Base-by-base conservation (phyloP, 2,113 vertebrate genomes). In the Chrysemys picta region DNA sequence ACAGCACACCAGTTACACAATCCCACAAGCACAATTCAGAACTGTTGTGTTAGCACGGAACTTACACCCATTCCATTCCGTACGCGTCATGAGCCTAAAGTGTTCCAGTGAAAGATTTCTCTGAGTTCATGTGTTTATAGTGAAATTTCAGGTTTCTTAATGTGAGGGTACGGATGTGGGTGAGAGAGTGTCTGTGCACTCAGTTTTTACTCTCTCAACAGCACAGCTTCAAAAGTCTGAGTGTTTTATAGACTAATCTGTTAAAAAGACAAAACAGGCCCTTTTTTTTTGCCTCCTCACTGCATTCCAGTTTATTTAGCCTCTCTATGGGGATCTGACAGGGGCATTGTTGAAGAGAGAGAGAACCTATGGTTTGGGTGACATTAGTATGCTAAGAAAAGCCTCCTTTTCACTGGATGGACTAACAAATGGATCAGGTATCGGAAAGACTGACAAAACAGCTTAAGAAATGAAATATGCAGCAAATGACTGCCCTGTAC, bases 341-440 rank as follows among this genome's bases (percentile, higher is more conserved):
- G 82, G 38, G 52, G 17, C 52, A 80, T 95, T 92, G 72, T 93
- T 35, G 75, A 81, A 59, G 31, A 87, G 56, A 95, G 86, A 95
- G 93, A 95, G 54, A 91, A 89, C 49, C 54, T 84, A 80, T 69
- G 59, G 54, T 45, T 78, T 53, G 72, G 57, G 87, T 88, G 76
- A 82, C 87, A 91, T 95, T 79, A 84, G 76, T 49, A 29, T 78
- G 53, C 76, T 50, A 87, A 92, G 90, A 93, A 93, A 90, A 80
- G 65, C 42, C 38, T 96, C n/a, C 86, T 95, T 88, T 95, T 89
- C 89, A 88, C 65, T 65, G 65, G 84, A 72, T 84, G 47, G 53
- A 53, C 62, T 49, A 90, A 85, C 45, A 82, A 86, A 88, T 84
- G 78, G 90, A 86, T 92, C 90, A 87, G 87, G 65, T 95, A 82